Evolutionary conservation across 2,797 vertebrate species (phyloP).

Genomic region (Falco rusticolus): DNA sequence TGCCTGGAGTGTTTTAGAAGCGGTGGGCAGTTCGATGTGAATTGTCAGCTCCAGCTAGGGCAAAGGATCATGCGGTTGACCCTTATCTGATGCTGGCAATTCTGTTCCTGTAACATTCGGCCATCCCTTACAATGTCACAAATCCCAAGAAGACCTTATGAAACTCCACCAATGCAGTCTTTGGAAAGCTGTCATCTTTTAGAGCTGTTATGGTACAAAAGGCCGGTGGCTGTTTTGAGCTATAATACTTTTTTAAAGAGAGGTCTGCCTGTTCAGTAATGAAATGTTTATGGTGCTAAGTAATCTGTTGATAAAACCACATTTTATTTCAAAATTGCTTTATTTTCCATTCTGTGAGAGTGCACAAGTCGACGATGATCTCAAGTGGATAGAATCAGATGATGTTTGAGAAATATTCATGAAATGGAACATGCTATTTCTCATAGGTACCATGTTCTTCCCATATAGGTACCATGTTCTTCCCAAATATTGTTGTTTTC

Average conservation of each 20-base stretch:
- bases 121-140: constrained; percentile 16
- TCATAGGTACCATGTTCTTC: not conserved
- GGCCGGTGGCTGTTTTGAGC: not conserved
- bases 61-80: not conserved
- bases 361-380: not conserved
- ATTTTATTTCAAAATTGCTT: not conserved
- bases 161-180: not conserved
- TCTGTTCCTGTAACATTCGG: not conserved
- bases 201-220: not conserved
- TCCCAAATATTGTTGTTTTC: not conserved
- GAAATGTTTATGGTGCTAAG: not conserved
- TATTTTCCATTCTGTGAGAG: not conserved
- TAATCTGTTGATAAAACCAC: not conserved
- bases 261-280: not conserved
- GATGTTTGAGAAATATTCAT: not conserved
- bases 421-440: not conserved
- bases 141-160: constrained; percentile 26
- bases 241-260: not conserved
- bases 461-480: not conserved
- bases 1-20: constrained; percentile 58
- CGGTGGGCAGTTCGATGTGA: constrained; percentile 60
- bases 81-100: not conserved
- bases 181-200: not conserved
- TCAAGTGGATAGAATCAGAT: not conserved
- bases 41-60: constrained; percentile 58